Base-by-base conservation (phyloP, 1,140 invertebrate genomes). In the Solen grandis region DNA sequence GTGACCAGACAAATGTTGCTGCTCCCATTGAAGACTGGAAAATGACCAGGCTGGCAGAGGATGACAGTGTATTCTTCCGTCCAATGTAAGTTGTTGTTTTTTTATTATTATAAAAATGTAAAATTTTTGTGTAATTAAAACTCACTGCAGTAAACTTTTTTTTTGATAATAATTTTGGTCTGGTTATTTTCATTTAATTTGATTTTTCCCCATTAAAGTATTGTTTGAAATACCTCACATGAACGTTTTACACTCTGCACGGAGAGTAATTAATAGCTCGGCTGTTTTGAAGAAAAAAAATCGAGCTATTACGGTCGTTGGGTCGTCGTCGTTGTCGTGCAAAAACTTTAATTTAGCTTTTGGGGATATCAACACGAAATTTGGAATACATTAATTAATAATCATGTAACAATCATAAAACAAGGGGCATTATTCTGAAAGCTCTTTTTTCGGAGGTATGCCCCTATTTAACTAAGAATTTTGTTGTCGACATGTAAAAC, bases 1-100 rank as follows among this genome's bases (percentile, higher is more conserved):
- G 29, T 57, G 54, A 57, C 29, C 54, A 57, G 54, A 27, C n/a
- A 57, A 57, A 57, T 57, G 54, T 57, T 10, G n/a, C n/a, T 57
- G 54, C 54, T 57, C n/a, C 29, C 8, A 27, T 57, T 57, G 54
- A 57, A n/a, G 5, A 57, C 8, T 57, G 54, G 54, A 57, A 57
- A n/a, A n/a, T n/a, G 54, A n/a, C 54, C n/a, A 27, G 29, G 29
- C n/a, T 57, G 54, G 54, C n/a, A 8, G 29, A 27, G n/a, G 29
- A 57, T 57, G 54, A 57, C 54, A 57, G 54, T n/a, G 29, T 57
- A 19, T 57, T 57, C 29, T 57, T 57, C 29, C 54, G 54, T 10
- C 54, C 54, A n/a, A 57, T 57, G 54, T 57, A 10, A 57, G 54
- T 57, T 57, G 5, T 10, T 57, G 5, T 57, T 22, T 57, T 57